Evolutionary conservation across 2,797 vertebrate species (phyloP).

Genomic region (Sebastes dallii): DNA sequence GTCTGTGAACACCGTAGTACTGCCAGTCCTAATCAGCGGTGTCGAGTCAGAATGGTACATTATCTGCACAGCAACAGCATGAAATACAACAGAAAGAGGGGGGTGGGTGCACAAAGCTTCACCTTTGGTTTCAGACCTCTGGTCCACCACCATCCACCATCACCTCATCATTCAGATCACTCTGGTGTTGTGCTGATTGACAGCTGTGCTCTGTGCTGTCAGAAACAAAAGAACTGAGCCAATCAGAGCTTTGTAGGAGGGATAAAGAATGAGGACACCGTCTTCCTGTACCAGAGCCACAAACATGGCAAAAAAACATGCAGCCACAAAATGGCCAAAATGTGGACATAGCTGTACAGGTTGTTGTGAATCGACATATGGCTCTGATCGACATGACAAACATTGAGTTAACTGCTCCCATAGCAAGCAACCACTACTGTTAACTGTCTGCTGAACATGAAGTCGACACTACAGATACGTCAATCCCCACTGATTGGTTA

Average conservation of each 20-base stretch:
- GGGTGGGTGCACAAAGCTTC: no score
- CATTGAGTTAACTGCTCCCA: neutral
- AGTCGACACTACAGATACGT: neutral
- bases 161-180: neutral
- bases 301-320: neutral
- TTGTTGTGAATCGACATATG: neutral
- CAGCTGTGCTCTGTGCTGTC: neutral
- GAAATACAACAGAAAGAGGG: neutral
- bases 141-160: neutral
- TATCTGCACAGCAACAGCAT: conserved; percentile 22
- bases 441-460: neutral
- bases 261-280: neutral
- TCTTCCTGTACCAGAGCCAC: neutral
- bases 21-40: conserved; percentile 22
- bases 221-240: neutral
- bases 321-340: no score
- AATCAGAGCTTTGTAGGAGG: neutral
- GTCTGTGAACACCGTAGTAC: conserved; percentile 8
- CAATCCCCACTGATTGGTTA: neutral
- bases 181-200: neutral
- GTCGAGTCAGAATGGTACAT: neutral
- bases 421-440: neutral
- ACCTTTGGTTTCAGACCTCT: neutral
- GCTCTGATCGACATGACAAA: neutral
- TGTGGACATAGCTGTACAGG: neutral